phyloP scores from a whole-genome alignment of 2,113 vertebrate genomes.

The Geococcyx californianus region DNA sequence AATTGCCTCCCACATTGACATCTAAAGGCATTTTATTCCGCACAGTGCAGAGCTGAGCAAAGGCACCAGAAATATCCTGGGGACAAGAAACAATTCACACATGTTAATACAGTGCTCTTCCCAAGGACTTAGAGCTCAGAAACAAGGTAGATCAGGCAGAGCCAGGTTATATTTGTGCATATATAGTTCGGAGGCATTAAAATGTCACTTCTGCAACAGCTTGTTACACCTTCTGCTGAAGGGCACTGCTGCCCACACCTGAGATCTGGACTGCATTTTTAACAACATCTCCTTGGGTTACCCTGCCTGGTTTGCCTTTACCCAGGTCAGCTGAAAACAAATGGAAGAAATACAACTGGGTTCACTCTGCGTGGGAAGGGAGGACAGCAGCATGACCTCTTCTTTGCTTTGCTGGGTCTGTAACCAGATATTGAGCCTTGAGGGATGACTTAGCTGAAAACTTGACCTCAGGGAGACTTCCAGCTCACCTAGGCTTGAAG shows the following conservation, averaged over 20 bases:
- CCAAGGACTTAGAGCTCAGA: neutral
- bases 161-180: neutral
- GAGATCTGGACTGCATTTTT: neutral
- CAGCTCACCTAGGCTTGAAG: neutral
- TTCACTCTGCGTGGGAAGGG: neutral
- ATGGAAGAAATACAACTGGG: neutral
- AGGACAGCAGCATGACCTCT: neutral
- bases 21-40: neutral
- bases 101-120: neutral
- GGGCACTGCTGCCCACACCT: neutral
- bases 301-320: neutral
- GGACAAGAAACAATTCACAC: neutral
- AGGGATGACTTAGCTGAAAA: neutral
- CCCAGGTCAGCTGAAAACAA: neutral
- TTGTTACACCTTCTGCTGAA: neutral
- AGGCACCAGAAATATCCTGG: neutral
- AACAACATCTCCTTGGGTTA: neutral
- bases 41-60: neutral
- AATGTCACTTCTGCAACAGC: neutral
- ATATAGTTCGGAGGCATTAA: neutral
- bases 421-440: neutral
- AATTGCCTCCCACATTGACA: neutral
- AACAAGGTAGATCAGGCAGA: neutral
- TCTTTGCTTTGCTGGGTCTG: neutral
- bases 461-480: neutral